Evolutionary conservation across 1,140 invertebrate genomes (phyloP).

Genomic region (Drosophila bocqueti): DNA sequence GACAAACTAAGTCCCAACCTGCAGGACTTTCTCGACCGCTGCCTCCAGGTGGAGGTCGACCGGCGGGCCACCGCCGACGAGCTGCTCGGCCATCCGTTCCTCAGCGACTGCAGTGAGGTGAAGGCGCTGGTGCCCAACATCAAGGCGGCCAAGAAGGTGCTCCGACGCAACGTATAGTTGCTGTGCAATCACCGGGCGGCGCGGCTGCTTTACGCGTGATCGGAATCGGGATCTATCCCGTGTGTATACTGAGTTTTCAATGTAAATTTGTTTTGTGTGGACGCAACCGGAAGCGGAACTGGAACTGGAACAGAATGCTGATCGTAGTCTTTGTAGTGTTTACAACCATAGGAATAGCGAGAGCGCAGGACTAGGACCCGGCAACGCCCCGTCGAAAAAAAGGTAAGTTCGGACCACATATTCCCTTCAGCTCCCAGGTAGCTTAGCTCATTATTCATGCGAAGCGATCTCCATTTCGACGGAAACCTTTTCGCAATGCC

Average conservation of each 20-base stretch:
- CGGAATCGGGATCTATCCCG: constrained; percentile 25
- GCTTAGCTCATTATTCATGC: constrained; percentile 39
- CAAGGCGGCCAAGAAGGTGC: constrained; percentile 89
- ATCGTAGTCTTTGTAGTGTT: constrained; percentile 63
- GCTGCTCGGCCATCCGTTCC: constrained; percentile 94
- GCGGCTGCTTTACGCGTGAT: constrained; percentile 73
- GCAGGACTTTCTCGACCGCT: constrained; percentile 94
- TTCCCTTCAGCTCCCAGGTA: constrained; percentile 24
- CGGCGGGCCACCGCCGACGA: constrained; percentile 93
- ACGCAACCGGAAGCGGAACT: constrained; percentile 37
- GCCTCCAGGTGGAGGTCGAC: constrained; percentile 97
- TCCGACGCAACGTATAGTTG: constrained; percentile 83
- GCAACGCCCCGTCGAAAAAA: constrained; percentile 30
- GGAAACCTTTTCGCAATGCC: constrained; percentile 49
- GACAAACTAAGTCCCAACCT: constrained; percentile 91
- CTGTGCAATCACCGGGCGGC: constrained; percentile 73
- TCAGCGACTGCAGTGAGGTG: constrained; percentile 93
- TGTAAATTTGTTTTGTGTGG: constrained; percentile 67
- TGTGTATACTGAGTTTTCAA: constrained; percentile 48
- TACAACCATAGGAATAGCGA: constrained; percentile 49
- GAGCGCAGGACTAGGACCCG: constrained; percentile 33
- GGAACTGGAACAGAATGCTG: constrained; percentile 76
- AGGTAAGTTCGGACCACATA: constrained; percentile 24
- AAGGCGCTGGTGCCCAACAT: constrained; percentile 95
- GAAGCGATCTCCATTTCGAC: constrained; percentile 24